phyloP scores from a whole-genome alignment of 2,797 vertebrate genomes.

The Scolopax rusticola region DNA sequence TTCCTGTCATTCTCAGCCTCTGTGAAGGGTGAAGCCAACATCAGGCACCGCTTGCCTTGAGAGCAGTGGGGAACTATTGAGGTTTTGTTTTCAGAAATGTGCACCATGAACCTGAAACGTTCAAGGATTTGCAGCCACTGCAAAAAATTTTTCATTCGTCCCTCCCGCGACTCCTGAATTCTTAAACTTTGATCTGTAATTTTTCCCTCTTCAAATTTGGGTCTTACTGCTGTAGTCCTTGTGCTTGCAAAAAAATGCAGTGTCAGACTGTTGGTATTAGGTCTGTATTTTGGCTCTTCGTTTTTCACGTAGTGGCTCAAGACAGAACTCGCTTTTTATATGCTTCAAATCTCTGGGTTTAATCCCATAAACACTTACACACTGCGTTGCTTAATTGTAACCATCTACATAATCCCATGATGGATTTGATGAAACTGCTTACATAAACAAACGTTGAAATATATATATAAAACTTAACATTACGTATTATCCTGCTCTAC shows the following conservation, averaged over 20 bases:
- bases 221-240: not conserved
- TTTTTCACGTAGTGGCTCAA: not conserved
- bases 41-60: not conserved
- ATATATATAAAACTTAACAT: not conserved
- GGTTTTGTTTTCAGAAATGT: conserved; percentile 46
- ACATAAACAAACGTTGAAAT: not conserved
- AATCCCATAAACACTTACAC: not conserved
- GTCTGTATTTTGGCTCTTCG: not conserved
- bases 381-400: not conserved
- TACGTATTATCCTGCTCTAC: not conserved
- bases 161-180: not conserved
- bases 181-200: not conserved
- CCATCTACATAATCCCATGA: not conserved
- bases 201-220: conserved; percentile 5
- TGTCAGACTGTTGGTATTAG: not conserved
- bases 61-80: conserved; percentile 21
- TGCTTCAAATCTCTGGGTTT: not conserved
- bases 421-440: conserved; percentile 5
- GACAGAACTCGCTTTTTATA: not conserved
- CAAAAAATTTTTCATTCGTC: not conserved
- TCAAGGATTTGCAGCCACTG: not conserved
- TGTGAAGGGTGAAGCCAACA: conserved; percentile 56
- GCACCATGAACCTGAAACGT: not conserved
- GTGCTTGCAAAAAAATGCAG: not conserved
- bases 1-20: conserved; percentile 54